A percentile compares a stretch with the other conserved stretches of the same genome.
Evolutionary conservation across 1,140 invertebrate species (phyloP).

Genomic region (Hormaphis cornu): DNA sequence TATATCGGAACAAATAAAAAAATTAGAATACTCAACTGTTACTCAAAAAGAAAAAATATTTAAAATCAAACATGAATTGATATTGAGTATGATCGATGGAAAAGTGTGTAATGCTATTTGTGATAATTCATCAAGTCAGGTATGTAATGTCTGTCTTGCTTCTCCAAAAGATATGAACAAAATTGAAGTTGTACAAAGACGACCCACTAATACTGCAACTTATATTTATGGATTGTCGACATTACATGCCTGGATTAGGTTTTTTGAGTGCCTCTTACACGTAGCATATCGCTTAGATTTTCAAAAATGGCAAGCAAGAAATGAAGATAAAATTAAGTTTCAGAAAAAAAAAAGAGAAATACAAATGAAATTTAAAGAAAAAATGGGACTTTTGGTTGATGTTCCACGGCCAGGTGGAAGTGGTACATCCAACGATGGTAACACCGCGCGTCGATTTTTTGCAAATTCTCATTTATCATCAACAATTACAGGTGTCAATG

Average conservation of each 20-base stretch:
- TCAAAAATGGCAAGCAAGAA: conserved; percentile 35
- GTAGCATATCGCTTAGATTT: conserved; percentile 20
- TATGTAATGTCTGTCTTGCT: not conserved
- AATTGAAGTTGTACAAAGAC: not conserved
- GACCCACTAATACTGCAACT: not conserved
- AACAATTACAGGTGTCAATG: conserved; percentile 39
- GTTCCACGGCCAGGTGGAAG: conserved; percentile 39
- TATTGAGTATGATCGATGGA: not conserved
- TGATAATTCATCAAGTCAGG: not conserved
- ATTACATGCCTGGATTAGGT: conserved; percentile 34
- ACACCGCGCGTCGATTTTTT: conserved; percentile 42
- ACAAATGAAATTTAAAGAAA: conserved; percentile 25
- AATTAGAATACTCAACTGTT: not conserved
- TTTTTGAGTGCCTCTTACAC: conserved; percentile 33
- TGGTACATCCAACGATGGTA: conserved; percentile 42
- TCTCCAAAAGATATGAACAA: not conserved
- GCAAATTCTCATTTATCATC: conserved; percentile 37
- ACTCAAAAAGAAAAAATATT: not conserved
- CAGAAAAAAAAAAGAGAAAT: too few relatives aligned
- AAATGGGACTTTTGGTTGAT: conserved; percentile 38
- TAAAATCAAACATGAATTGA: not conserved
- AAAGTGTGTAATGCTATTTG: not conserved
- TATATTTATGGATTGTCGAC: conserved; percentile 21
- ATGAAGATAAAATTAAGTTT: conserved; percentile 33
- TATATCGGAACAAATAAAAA: not conserved